These are phyloP conservation scores for Aphidius gifuensis DNA, from an alignment of 1,140 invertebrate species.

Conservation along the genomic window DNA sequence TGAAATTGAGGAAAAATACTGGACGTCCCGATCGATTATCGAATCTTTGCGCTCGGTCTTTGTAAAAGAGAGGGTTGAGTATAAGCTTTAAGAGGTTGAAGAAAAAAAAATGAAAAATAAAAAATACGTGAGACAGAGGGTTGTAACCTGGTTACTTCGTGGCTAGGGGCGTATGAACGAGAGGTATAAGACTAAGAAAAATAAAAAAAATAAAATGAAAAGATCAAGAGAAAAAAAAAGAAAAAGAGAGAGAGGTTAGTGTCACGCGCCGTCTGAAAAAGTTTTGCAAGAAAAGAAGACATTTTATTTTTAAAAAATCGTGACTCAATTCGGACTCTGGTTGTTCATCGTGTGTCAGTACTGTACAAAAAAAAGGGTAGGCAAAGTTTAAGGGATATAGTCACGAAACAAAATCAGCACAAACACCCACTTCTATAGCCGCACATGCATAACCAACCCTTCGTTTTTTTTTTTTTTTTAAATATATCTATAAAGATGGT, in stretches of 20 bases:
- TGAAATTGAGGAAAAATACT: neutral
- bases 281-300: neutral
- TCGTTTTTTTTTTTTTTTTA: too few relatives aligned
- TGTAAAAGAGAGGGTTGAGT: too few relatives aligned
- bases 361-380: neutral
- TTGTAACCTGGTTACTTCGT: slow-evolving; percentile 6
- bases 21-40: slow-evolving; percentile 21
- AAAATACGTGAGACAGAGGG: neutral
- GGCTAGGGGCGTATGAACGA: neutral
- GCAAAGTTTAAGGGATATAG: too few relatives aligned
- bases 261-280: neutral
- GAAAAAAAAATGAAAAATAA: neutral
- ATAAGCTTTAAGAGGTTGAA: neutral
- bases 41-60: slow-evolving; percentile 2
- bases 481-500: too few relatives aligned
- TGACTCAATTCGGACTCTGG: slow-evolving; percentile 5
- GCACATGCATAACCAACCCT: too few relatives aligned
- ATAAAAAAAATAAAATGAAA: neutral
- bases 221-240: neutral
- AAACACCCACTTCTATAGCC: too few relatives aligned
- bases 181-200: neutral
- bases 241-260: too few relatives aligned
- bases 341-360: neutral
- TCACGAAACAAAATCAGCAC: too few relatives aligned
- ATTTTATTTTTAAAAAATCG: neutral